Conservation (phyloP, 2,113 vertebrate genomes). For the Solea senegalensis region DNA sequence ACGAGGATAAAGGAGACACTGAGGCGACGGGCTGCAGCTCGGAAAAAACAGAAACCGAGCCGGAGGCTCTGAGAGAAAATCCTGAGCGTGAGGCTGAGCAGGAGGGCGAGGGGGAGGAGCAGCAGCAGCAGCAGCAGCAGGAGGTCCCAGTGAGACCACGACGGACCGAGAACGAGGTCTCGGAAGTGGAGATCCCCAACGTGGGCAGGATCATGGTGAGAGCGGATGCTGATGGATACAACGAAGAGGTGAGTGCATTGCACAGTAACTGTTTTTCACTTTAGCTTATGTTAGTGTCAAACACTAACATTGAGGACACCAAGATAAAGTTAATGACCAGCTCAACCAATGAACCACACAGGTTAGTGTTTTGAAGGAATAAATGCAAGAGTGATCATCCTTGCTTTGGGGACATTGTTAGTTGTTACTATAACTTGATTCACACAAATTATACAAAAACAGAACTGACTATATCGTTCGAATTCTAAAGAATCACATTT, state of each 20-base stretch:
- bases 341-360: too few species aligned
- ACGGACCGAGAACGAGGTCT: constrained; percentile 84
- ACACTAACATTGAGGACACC: too few species aligned
- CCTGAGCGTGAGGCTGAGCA: constrained; percentile 15
- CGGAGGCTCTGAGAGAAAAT: constrained; percentile 31
- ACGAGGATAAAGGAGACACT: background rate
- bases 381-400: too few species aligned
- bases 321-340: too few species aligned
- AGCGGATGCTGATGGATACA: constrained; percentile 93
- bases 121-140: constrained; percentile 56
- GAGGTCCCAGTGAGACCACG: constrained; percentile 62
- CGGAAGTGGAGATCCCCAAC: constrained; percentile 95
- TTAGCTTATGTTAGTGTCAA: too few species aligned
- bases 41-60: constrained; percentile 11
- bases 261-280: background rate
- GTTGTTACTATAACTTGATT: too few species aligned
- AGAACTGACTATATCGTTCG: too few species aligned
- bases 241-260: constrained; percentile 84
- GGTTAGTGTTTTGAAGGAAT: too few species aligned
- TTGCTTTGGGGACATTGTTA: too few species aligned
- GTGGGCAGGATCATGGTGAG: constrained; percentile 95
- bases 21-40: background rate
- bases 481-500: too few species aligned
- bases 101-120: constrained; percentile 5
- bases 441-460: too few species aligned